Evolutionary conservation across 92 coral and sea anemone species (phyloP).

Genomic region (Paragorgia papillata): DNA sequence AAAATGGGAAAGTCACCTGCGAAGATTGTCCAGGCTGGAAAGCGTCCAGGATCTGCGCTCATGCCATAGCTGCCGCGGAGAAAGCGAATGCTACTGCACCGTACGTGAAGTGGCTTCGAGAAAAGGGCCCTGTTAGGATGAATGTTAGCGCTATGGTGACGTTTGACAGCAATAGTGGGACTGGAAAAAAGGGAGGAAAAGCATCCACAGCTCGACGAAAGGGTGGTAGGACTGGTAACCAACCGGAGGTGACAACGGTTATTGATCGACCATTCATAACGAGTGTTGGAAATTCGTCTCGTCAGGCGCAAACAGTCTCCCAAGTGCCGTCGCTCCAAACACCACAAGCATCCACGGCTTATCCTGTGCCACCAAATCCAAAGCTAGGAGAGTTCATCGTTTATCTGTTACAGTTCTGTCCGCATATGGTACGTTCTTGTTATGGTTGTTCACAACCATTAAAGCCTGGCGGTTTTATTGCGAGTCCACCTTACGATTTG

Average conservation of each 20-base stretch:
- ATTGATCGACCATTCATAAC: too few relatives aligned
- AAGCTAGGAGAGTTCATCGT: background rate
- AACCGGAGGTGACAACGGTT: too few relatives aligned
- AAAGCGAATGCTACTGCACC: slow-evolving; percentile 1
- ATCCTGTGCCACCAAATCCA: background rate
- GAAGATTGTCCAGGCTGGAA: slow-evolving; percentile 47
- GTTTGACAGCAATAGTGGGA: slow-evolving; percentile 26
- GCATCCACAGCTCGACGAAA: slow-evolving; percentile 31
- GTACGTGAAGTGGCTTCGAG: slow-evolving; percentile 36
- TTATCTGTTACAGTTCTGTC: slow-evolving; percentile 30
- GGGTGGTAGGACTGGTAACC: slow-evolving; percentile 9
- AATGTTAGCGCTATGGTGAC: slow-evolving; percentile 42
- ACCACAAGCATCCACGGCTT: too few relatives aligned
- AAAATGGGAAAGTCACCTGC: slow-evolving; percentile 49
- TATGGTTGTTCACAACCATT: slow-evolving; percentile 31
- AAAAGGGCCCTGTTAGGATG: background rate
- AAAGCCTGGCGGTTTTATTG: slow-evolving; percentile 25
- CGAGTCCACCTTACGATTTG: slow-evolving; percentile 36
- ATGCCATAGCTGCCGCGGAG: slow-evolving; percentile 51
- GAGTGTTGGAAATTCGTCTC: too few relatives aligned
- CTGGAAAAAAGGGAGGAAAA: slow-evolving; percentile 48
- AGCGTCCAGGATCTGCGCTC: slow-evolving; percentile 42
- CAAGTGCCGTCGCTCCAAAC: too few relatives aligned
- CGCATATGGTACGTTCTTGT: slow-evolving; percentile 17
- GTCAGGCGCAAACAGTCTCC: too few relatives aligned